These are phyloP conservation scores for Onchidella celtica DNA, from an alignment of 2,888 invertebrate species.

Conservation along the genomic window DNA sequence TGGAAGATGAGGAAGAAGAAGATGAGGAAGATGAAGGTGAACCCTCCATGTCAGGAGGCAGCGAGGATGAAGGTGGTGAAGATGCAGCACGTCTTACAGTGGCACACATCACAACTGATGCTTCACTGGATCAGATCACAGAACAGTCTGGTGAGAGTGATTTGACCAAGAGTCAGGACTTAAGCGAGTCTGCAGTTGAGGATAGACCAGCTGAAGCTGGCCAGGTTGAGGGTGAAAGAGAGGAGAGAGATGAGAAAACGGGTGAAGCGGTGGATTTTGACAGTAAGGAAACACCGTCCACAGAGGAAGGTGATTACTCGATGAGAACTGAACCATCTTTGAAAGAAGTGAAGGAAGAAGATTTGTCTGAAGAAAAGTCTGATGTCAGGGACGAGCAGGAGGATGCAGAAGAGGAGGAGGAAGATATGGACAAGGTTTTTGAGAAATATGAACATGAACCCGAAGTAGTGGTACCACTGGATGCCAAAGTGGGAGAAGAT, in stretches of 20 bases:
- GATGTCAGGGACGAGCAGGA: conserved; percentile 27
- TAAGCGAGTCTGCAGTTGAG: conserved; percentile 14
- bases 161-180: conserved; percentile 27
- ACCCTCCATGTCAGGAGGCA: conserved; percentile 47
- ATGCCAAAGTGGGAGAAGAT: conserved; percentile 40
- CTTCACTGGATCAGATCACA: conserved; percentile 32
- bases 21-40: conserved; percentile 35
- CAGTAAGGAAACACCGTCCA: not conserved
- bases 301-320: conserved; percentile 12
- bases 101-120: conserved; percentile 8
- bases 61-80: conserved; percentile 28
- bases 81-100: not conserved
- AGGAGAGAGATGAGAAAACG: not conserved
- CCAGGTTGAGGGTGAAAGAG: not conserved
- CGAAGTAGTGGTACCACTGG: conserved; percentile 32
- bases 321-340: conserved; percentile 19
- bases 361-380: conserved; percentile 44
- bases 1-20: conserved; percentile 23
- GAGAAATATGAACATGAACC: conserved; percentile 50
- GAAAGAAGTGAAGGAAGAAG: conserved; percentile 37
- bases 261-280: not conserved
- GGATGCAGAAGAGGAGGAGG: conserved; percentile 40
- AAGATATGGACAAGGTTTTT: conserved; percentile 37
- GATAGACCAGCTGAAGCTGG: not conserved
- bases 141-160: conserved; percentile 41